A percentile compares a stretch with the other conserved stretches of the same genome.
Conservation (phyloP, 2,888 invertebrate species). For the Platynereis dumerilii region DNA sequence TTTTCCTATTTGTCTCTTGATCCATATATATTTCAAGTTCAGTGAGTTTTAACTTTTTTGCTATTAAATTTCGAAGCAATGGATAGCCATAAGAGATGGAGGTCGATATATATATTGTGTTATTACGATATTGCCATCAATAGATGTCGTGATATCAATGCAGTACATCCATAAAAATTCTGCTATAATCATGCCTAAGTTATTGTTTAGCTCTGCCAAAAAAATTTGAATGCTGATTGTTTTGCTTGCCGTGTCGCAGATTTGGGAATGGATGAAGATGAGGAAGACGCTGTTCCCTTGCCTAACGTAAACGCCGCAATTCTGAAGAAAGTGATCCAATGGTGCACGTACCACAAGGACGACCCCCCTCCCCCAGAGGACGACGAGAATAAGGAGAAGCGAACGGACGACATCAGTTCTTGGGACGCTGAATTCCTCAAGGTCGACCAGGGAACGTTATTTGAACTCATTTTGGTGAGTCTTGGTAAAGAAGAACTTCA, state of each 20-base stretch:
- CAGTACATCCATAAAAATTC: too few species aligned
- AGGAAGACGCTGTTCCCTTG: conserved; percentile 84
- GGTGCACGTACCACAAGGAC: conserved; percentile 70
- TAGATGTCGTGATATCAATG: too few species aligned
- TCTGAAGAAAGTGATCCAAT: conserved; percentile 78
- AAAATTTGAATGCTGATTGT: too few species aligned
- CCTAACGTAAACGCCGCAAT: conserved; percentile 98
- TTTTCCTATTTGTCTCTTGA: too few species aligned
- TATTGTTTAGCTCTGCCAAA: too few species aligned
- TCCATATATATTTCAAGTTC: too few species aligned
- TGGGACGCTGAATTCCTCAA: conserved; percentile 99
- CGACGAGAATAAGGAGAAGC: conserved; percentile 96
- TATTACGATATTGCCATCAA: too few species aligned
- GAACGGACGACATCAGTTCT: conserved; percentile 98
- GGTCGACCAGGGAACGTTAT: conserved; percentile 79
- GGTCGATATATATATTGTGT: too few species aligned
- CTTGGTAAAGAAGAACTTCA: neutral
- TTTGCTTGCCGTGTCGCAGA: conserved; percentile 46
- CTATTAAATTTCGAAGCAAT: too few species aligned
- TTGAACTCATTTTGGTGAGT: conserved; percentile 84
- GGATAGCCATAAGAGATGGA: too few species aligned
- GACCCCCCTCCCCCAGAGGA: conserved; percentile 85
- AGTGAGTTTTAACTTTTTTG: too few species aligned
- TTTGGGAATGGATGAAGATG: conserved; percentile 68
- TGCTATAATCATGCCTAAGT: too few species aligned